Base-by-base conservation (phyloP, 2,113 vertebrate species). In the Aphyosemion australe region DNA sequence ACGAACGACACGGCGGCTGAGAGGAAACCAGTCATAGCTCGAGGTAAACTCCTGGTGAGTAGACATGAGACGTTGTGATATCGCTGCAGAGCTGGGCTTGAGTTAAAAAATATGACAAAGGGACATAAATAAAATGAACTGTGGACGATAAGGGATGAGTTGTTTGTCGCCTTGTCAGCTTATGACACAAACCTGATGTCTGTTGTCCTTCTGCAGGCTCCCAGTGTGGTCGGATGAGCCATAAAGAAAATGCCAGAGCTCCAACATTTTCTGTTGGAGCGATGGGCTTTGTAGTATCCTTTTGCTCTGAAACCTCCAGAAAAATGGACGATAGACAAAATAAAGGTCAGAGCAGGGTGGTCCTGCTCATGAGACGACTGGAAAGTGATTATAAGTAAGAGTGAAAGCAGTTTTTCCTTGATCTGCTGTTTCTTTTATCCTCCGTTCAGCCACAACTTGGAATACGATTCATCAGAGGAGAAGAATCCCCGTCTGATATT, bases 231-330 rank as follows among this genome's bases (percentile, higher is more conserved):
- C 6, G 93, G 93, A 90, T 94, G 93, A 93, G 66, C 83, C 68
- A 94, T 94, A 79, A 94, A 94, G 89, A 93, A 93, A 68, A 87
- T 92, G 90, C 93, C 93, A 0, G 92, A 91, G 79, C 91, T 94
- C 76, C 71, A 92, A 70, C 84, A 85, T 42, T 94, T 94, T 68
- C 89, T 94, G 31, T 66, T 93, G 92, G 89, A 94, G 82, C 88
- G 83, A 45, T 86, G 16, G 84, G 93, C 90, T 76, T 80, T 94
- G 45, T 94, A 94, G 92, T 94, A 94, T 94, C 93, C 93, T 92
- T 76, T n/a, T 65, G 32, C 43, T 74, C 8, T 41, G 34, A 37
- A 37, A 37, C 34, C 1, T 37, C 34, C 34, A 37, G 34, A 37
- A 37, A 37, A 37, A 37, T 1, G 9, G 6, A 26, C 3, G 26